Evolutionary conservation across 2,888 invertebrate genomes (phyloP), one percentile per base, ranked within the genome.

Genomic region (Nephrocerus scutellatus): DNA sequence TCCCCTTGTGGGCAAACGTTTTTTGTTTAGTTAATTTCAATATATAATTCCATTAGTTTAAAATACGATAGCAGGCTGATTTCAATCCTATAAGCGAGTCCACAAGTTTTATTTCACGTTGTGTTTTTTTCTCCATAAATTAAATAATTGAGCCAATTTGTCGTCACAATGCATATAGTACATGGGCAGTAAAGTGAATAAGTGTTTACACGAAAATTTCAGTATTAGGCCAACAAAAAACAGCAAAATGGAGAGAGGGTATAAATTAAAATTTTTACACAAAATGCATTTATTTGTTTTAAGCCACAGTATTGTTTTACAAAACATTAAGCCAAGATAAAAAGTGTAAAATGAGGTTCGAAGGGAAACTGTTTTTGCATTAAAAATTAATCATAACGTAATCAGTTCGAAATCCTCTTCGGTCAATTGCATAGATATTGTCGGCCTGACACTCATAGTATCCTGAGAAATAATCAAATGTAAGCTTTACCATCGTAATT

Each of bases 381-480:
- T 54, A 67, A 56, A 66, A 67, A 46, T 67, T 67, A 43, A 68
- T 60, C 67, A 67, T 67, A 25, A 66, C 63, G 49, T 67, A 90
- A 68, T 91, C 90, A 40, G 90, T 90, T 68, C 90, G 88, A 72
- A 92, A 91, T 30, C 87, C 88, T 57, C 89, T 77, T 41, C 86
- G 75, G 68, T 91, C 91, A 42, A 90, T 84, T 23, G 88, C 83
- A 64, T 90, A 91, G 79, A 87, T 88, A 63, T 91, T 91, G 66
- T 91, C 90, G 1, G 91, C 90, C 21, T 88, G 88, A 57, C 91
- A 92, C 63, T 91, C 90, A 63, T 91, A 91, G 31, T 88, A 67
- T n/a, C 67, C 66, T 67, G 25, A 14, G 50, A n/a, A n/a, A n/a
- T n/a, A n/a, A n/a, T n/a, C n/a, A n/a, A n/a, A n/a, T n/a, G n/a